These are phyloP conservation scores for Atrina japonica DNA, from an alignment of 2,888 invertebrate genomes.

Conservation along the genomic window DNA sequence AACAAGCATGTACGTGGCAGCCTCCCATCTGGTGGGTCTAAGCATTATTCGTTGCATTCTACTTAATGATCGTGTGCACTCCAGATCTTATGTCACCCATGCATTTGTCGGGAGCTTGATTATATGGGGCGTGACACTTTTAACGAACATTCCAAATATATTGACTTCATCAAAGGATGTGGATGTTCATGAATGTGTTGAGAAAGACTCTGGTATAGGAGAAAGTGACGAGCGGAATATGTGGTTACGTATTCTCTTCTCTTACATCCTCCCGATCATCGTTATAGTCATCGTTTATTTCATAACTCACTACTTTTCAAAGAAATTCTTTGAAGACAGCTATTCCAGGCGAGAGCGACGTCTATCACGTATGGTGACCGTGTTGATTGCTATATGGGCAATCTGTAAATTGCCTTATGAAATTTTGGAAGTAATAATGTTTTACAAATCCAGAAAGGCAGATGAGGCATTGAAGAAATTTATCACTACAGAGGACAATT, in stretches of 20 bases:
- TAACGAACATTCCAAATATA: conserved; percentile 65
- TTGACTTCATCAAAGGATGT: conserved; percentile 34
- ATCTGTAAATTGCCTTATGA: conserved; percentile 67
- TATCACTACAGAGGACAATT: not conserved
- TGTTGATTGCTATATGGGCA: conserved; percentile 62
- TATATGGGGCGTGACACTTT: conserved; percentile 60
- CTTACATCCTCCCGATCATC: conserved; percentile 65
- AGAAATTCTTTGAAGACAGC: conserved; percentile 71
- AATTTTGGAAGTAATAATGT: conserved; percentile 56
- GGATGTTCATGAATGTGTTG: conserved; percentile 30
- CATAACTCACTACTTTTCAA: conserved; percentile 64
- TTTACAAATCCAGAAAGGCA: conserved; percentile 52
- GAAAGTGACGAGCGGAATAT: conserved; percentile 43
- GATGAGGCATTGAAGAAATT: conserved; percentile 1
- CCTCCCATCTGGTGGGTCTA: conserved; percentile 69
- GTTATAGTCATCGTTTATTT: conserved; percentile 63
- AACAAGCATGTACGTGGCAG: conserved; percentile 60
- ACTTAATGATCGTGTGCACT: conserved; percentile 63
- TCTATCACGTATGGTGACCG: conserved; percentile 66
- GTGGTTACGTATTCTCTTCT: conserved; percentile 59
- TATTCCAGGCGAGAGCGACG: conserved; percentile 66
- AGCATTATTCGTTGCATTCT: conserved; percentile 68
- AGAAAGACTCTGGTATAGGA: conserved; percentile 42
- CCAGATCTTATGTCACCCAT: conserved; percentile 57
- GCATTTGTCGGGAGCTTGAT: conserved; percentile 58